phyloP scores from a whole-genome alignment of 2,888 invertebrate species.

The Athalia circularis region DNA sequence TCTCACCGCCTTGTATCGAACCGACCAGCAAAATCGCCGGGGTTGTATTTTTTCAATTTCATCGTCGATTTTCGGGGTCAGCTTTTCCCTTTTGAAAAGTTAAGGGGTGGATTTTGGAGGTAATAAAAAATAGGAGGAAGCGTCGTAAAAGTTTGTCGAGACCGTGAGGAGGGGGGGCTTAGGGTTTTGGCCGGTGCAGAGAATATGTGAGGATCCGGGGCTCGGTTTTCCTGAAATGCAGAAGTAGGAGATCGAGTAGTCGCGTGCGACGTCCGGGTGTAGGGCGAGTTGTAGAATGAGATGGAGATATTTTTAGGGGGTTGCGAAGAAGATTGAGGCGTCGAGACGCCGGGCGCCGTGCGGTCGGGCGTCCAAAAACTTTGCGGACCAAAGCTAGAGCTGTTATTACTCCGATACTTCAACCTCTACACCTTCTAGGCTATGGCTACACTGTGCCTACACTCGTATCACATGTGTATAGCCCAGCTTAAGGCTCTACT shows the following conservation, averaged over 20 bases:
- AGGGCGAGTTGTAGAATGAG: background rate
- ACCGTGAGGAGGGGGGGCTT: background rate
- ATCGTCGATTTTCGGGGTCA: background rate
- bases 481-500: slow-evolving; percentile 30
- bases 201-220: background rate
- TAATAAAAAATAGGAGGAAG: slow-evolving; percentile 19
- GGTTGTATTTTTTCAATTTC: too few relatives aligned
- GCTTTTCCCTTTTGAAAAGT: too few relatives aligned
- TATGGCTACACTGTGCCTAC: too few relatives aligned
- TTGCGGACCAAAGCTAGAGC: slow-evolving; percentile 22
- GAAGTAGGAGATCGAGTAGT: too few relatives aligned
- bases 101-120: background rate
- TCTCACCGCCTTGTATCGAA: too few relatives aligned
- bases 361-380: slow-evolving; percentile 45
- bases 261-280: too few relatives aligned
- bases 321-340: background rate
- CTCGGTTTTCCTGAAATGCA: background rate
- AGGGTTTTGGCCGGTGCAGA: background rate
- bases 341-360: slow-evolving; percentile 37
- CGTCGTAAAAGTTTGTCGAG: slow-evolving; percentile 14
- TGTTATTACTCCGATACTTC: slow-evolving; percentile 46
- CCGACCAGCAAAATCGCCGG: too few relatives aligned
- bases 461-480: background rate
- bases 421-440: background rate
- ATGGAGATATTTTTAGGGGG: slow-evolving; percentile 34